These are phyloP conservation scores for Melieria omissa DNA, from an alignment of 2,888 invertebrate genomes.

Conservation along the genomic window DNA sequence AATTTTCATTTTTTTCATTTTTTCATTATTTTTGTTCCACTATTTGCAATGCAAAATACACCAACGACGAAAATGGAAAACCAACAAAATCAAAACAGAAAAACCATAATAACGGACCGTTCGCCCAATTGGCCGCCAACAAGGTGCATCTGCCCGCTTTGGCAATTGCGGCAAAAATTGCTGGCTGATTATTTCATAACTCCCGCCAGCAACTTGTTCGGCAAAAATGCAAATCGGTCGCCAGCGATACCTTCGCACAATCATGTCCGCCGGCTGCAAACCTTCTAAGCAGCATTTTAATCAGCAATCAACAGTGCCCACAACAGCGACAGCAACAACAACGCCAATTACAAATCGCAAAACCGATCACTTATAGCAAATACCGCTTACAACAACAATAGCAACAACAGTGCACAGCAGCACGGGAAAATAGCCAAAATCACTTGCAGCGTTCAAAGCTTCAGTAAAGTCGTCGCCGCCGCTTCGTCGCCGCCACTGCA, in stretches of 20 bases:
- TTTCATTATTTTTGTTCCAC: too few relatives aligned
- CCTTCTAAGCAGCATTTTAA: constrained; percentile 5
- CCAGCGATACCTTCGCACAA: constrained; percentile 9
- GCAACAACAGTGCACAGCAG: constrained; percentile 13
- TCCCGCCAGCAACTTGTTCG: constrained; percentile 32
- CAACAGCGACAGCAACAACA: constrained; percentile 23
- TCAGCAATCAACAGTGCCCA: constrained; percentile 5
- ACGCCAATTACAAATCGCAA: constrained; percentile 39
- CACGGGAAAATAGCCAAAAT: constrained; percentile 39
- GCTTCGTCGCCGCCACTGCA: neutral
- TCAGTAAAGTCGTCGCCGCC: neutral
- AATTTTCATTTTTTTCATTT: constrained; percentile 15
- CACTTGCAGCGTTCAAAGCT: constrained; percentile 55
- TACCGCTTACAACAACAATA: constrained; percentile 40
- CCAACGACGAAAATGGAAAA: constrained; percentile 7
- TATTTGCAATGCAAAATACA: constrained; percentile 21
- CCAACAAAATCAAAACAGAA: neutral
- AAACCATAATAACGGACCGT: neutral
- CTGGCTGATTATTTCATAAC: constrained; percentile 31
- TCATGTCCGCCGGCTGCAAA: neutral
- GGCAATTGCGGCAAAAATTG: constrained; percentile 24
- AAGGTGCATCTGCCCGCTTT: constrained; percentile 32
- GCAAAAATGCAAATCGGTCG: constrained; percentile 15
- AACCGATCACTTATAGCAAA: constrained; percentile 36
- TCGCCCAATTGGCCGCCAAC: constrained; percentile 14